These are phyloP conservation scores for Drosophila nigricruria DNA, from an alignment of 2,888 invertebrate species.

Conservation along the genomic window DNA sequence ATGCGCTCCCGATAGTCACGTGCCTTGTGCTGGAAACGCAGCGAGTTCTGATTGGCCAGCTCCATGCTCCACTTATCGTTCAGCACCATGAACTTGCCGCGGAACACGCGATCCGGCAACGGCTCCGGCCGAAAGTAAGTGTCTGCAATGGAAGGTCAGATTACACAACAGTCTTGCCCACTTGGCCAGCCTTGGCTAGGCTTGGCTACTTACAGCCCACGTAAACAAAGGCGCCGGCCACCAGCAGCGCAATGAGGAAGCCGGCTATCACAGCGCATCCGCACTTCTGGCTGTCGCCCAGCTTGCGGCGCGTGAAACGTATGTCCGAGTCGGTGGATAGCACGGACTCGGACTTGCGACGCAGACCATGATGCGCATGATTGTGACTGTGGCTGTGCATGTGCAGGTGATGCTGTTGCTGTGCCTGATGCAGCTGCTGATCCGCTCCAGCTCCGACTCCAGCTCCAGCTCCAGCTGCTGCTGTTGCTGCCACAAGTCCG, in stretches of 20 bases:
- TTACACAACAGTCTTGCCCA: not conserved
- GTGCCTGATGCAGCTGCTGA: conserved; percentile 37
- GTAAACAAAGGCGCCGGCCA: conserved; percentile 89
- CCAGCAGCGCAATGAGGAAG: conserved; percentile 91
- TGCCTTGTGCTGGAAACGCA: conserved; percentile 90
- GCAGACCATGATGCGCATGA: conserved; percentile 65
- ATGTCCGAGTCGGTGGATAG: conserved; percentile 95
- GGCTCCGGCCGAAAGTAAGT: conserved; percentile 87
- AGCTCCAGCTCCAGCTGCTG: not conserved
- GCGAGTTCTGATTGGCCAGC: conserved; percentile 89
- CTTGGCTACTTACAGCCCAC: conserved; percentile 86
- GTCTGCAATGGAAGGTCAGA: conserved; percentile 63
- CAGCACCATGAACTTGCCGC: conserved; percentile 91
- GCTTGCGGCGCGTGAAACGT: conserved; percentile 93
- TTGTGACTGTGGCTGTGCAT: conserved; percentile 68
- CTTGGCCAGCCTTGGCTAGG: not conserved
- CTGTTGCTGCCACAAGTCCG: conserved; percentile 7
- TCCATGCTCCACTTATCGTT: conserved; percentile 89
- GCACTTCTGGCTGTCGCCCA: conserved; percentile 93
- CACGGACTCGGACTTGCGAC: conserved; percentile 90
- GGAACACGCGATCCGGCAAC: conserved; percentile 92
- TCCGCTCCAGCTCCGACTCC: conserved; percentile 14
- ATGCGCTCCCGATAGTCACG: conserved; percentile 91
- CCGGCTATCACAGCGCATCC: conserved; percentile 95
- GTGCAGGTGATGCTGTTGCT: conserved; percentile 60